These are phyloP conservation scores for Ostrea denselamellosa DNA, from an alignment of 1,140 invertebrate genomes.

Conservation along the genomic window DNA sequence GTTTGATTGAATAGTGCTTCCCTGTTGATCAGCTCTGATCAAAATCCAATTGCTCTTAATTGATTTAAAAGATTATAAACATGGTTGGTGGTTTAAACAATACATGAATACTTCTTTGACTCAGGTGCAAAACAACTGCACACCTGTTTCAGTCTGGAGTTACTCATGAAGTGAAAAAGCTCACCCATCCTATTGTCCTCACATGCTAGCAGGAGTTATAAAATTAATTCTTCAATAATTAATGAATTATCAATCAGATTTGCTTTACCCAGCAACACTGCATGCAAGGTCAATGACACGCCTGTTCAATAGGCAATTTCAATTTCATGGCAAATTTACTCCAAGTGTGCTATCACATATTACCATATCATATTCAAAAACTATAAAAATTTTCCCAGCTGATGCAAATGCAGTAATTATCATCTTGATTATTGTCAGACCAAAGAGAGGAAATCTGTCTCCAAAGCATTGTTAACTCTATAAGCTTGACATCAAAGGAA, in stretches of 20 bases:
- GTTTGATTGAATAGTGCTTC: conserved; percentile 19
- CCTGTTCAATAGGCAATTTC: not conserved
- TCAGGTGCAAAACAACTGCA: not conserved
- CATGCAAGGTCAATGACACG: not conserved
- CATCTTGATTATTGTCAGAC: not conserved
- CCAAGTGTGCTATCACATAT: not conserved
- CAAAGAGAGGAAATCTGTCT: not conserved
- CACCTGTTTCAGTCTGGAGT: not conserved
- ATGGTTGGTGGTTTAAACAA: not conserved
- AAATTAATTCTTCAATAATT: conserved; percentile 29
- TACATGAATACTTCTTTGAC: not conserved
- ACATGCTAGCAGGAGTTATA: conserved; percentile 5
- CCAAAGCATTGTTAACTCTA: not conserved
- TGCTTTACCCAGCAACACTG: not conserved
- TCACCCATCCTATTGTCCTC: not conserved
- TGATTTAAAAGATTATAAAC: conserved; percentile 35
- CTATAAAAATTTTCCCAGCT: not conserved
- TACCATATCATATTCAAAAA: conserved; percentile 6
- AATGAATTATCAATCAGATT: conserved; percentile 17
- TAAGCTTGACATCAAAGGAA: not conserved
- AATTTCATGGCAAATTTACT: conserved; percentile 35
- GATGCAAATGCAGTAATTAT: not conserved
- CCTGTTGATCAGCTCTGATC: conserved; percentile 4
- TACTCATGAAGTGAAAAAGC: conserved; percentile 11
- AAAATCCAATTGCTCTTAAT: conserved; percentile 33